These are phyloP conservation scores for Callipepla squamata DNA, from an alignment of 2,113 vertebrate species.

Conservation along the genomic window DNA sequence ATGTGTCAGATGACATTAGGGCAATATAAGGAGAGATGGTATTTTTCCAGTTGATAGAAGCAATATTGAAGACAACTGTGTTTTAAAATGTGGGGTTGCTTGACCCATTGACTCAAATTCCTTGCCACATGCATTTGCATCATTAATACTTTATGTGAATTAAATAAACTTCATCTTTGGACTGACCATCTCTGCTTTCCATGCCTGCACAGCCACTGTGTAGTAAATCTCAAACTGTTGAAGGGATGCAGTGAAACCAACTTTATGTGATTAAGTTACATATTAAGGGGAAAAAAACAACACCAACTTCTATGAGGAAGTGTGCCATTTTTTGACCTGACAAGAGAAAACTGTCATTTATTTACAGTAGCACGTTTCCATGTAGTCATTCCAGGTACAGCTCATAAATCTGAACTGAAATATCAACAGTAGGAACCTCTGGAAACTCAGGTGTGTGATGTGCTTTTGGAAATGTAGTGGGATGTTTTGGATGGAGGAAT, in stretches of 20 bases:
- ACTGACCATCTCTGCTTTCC: neutral
- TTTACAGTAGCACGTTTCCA: neutral
- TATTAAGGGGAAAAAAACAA: neutral
- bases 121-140: neutral
- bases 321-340: neutral
- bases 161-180: neutral
- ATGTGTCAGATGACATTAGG: neutral
- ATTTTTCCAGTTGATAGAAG: neutral
- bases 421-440: neutral
- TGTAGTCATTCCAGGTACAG: neutral
- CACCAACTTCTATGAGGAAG: neutral
- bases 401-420: neutral
- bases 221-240: neutral
- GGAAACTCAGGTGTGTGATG: neutral
- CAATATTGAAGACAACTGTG: neutral
- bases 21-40: neutral
- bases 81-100: neutral
- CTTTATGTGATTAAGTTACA: neutral
- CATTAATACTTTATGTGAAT: neutral
- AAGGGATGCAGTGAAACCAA: neutral
- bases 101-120: neutral
- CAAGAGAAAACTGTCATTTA: neutral
- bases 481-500: neutral
- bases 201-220: neutral
- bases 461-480: neutral